Evolutionary conservation across 1,140 invertebrate genomes (phyloP), one percentile per base, ranked within the genome.

Genomic region (Cydia strobilella): DNA sequence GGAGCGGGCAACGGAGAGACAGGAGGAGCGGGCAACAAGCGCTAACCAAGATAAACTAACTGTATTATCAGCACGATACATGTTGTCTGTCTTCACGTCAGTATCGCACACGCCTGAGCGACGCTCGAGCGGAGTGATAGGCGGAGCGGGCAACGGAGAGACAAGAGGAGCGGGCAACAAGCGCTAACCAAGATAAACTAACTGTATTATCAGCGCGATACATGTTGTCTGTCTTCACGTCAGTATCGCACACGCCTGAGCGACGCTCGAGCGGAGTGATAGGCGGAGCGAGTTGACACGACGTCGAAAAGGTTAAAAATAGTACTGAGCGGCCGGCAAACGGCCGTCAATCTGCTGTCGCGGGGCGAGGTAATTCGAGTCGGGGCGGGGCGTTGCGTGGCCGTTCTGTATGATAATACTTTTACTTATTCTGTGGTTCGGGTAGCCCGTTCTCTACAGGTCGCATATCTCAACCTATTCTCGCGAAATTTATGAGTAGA

Each of bases 221-320:
- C 27, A 69, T 69, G 65, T 69, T 69, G 65, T 69, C 65, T 35
- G 65, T 69, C 65, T 69, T 39, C 31, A 39, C 65, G 31, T 66
- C 31, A 35, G 65, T 66, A 66, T 18, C 12, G 27, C 65, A 66
- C 65, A 66, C 65, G 65, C 10, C 27, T 65, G 13, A 15, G 27
- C 10, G 62, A 39, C 18, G 65, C 2, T n/a, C 1, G 13, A 18
- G 65, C 65, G 25, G 65, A 18, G 65, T 69, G 65, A 69, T 69
- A 27, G 31, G 65, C n/a, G 25, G 65, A 69, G 65, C 65, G 65
- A n/a, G n/a, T n/a, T n/a, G n/a, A n/a, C n/a, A n/a, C n/a, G n/a
- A n/a, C n/a, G n/a, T n/a, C n/a, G n/a, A n/a, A n/a, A n/a, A n/a
- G n/a, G n/a, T n/a, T n/a, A n/a, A n/a, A n/a, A n/a, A n/a, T n/a